Base-by-base conservation (phyloP, 2,888 invertebrate species). In the Pseudococcus viburni region DNA sequence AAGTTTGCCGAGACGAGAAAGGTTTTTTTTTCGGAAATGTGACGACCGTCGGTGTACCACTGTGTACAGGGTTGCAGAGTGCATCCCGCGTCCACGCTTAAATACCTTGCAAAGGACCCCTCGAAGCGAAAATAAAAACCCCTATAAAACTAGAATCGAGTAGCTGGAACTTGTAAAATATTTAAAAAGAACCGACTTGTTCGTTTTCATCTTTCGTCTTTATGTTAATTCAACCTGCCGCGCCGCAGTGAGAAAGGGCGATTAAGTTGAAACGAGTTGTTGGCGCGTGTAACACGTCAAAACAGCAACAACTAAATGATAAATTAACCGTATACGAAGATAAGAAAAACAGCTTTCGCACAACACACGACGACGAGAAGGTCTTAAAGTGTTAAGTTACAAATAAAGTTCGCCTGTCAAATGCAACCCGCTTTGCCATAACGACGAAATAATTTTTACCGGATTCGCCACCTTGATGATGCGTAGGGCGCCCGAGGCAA, bases 281-380 rank as follows among this genome's bases (percentile, higher is more conserved):
- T 15, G 59, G 55, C 59, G 59, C 85, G 51, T 59, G 59, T 55
- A 85, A 85, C 55, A 39, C 59, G 85, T 85, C 85, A 85, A 85
- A 85, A 85, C 85, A 85, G 85, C 59, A 85, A 85, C 85, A 59
- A 55, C 85, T 85, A 85, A 85, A 85, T 85, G 85, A 85, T 85
- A 85, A 85, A 85, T 85, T 85, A 85, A 85, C 85, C 85, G 39
- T 59, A 33, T 51, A 51, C 51, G 59, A 85, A 85, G 85, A 85
- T 85, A 85, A 85, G 85, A 85, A 85, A 85, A 85, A 46, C 80
- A 73, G 68, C 42, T 80, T 42, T 80, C 80, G 42, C 33, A 59
- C 59, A 59, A 59, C 59, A 59, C 59, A 59, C 59, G 59, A 59
- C 59, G 59, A 19, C 59, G 59, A 59, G 19, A 59, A 59, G 59